These are phyloP conservation scores for Hirtodrosophila histrioides DNA, from an alignment of 2,888 invertebrate species.

Conservation along the genomic window DNA sequence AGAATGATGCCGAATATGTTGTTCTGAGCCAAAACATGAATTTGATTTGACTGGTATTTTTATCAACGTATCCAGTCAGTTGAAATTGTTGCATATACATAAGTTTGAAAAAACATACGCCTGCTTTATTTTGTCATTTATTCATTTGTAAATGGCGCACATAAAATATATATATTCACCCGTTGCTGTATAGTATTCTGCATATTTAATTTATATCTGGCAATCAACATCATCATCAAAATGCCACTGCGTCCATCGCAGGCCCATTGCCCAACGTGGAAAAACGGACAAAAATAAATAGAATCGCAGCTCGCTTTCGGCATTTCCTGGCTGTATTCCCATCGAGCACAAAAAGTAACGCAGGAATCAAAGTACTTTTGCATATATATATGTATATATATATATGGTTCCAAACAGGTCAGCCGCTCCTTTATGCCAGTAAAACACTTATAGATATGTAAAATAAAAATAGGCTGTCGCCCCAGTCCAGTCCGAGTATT, in stretches of 20 bases:
- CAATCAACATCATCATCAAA: constrained; percentile 72
- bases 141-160: constrained; percentile 74
- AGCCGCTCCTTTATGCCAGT: constrained; percentile 23
- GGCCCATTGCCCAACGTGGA: constrained; percentile 15
- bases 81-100: constrained; percentile 12
- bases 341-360: constrained; percentile 29
- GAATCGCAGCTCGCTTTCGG: constrained; percentile 50
- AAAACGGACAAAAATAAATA: constrained; percentile 60
- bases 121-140: constrained; percentile 64
- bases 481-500: constrained; percentile 9
- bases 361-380: constrained; percentile 52
- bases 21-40: too few species aligned
- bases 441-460: constrained; percentile 18
- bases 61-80: constrained; percentile 31
- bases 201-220: constrained; percentile 78
- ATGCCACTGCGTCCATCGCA: constrained; percentile 55
- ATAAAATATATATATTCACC: constrained; percentile 60
- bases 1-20: too few species aligned
- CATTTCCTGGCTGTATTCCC: constrained; percentile 35
- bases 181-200: constrained; percentile 48
- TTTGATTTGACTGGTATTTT: background rate
- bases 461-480: constrained; percentile 20
- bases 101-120: constrained; percentile 37
- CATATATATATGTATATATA: constrained; percentile 26
- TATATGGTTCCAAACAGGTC: constrained; percentile 27